A percentile compares a stretch with the other conserved stretches of the same genome.
Evolutionary conservation across 2,113 vertebrate genomes (phyloP).

Genomic region (Saccopteryx leptura): DNA sequence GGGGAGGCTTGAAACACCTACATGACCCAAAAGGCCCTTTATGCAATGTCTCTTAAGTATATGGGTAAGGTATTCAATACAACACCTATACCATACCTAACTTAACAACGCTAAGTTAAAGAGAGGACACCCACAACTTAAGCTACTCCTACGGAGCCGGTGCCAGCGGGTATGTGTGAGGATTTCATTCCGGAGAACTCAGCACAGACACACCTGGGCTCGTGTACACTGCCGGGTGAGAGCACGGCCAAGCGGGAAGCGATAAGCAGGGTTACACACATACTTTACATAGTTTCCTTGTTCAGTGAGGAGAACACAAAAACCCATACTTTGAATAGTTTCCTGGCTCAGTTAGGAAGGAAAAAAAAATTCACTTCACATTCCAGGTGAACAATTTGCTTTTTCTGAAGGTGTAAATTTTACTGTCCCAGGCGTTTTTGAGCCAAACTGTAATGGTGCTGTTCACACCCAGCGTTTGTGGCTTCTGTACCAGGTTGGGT

Average conservation of each 20-base stretch:
- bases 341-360: not conserved
- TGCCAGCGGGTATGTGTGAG: not conserved
- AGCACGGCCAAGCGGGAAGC: not conserved
- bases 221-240: not conserved
- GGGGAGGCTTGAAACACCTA: not conserved
- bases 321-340: slow-evolving; percentile 57
- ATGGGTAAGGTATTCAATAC: not conserved
- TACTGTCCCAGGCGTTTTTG: not conserved
- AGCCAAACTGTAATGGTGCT: not conserved
- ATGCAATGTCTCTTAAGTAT: not conserved
- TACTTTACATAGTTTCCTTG: slow-evolving; percentile 56
- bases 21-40: not conserved
- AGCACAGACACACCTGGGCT: not conserved
- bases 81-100: not conserved
- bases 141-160: not conserved
- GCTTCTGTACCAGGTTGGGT: not conserved
- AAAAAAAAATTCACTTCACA: not conserved
- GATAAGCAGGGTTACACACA: slow-evolving; percentile 50
- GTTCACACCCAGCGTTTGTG: not conserved
- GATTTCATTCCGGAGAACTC: slow-evolving; percentile 22
- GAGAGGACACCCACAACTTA: not conserved
- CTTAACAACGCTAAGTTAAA: not conserved
- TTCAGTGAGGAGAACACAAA: not conserved
- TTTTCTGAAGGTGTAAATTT: not conserved
- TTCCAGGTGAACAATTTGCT: not conserved